Evolutionary conservation across 1,140 invertebrate species (phyloP).

Genomic region (Agrilus planipennis): DNA sequence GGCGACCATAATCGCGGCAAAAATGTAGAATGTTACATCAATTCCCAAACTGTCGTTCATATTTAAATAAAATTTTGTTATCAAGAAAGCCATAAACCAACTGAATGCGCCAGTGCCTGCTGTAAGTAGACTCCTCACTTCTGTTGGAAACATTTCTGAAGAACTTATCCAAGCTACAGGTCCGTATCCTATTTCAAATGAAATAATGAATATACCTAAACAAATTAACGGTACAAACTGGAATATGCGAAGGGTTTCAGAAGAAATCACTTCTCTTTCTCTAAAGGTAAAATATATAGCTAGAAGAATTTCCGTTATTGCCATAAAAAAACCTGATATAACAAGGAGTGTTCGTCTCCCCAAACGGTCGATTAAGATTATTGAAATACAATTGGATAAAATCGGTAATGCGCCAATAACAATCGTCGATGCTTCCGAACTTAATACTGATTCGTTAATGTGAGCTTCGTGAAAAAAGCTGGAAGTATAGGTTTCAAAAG

Average conservation of each 20-base stretch:
- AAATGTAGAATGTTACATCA: constrained; percentile 49
- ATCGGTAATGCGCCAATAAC: constrained; percentile 65
- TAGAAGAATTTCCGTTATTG: constrained; percentile 46
- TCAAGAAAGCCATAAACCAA: constrained; percentile 68
- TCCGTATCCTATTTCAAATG: constrained; percentile 69
- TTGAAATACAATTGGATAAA: constrained; percentile 48
- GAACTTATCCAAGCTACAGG: constrained; percentile 71
- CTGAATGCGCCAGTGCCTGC: constrained; percentile 67
- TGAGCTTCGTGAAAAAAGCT: constrained; percentile 34
- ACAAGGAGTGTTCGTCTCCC: constrained; percentile 59
- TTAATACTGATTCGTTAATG: constrained; percentile 33
- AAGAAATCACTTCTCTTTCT: constrained; percentile 26
- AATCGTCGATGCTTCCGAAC: constrained; percentile 48
- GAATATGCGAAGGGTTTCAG: constrained; percentile 14
- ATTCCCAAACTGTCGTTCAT: constrained; percentile 37
- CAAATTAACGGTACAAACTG: constrained; percentile 58
- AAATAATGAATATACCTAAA: constrained; percentile 62
- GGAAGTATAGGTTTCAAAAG: constrained; percentile 49
- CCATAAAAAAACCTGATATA: constrained; percentile 52
- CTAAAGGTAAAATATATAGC: constrained; percentile 52
- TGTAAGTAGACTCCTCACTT: constrained; percentile 62
- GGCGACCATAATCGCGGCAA: constrained; percentile 47
- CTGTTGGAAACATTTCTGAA: constrained; percentile 61
- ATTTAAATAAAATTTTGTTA: constrained; percentile 59
- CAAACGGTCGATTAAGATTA: constrained; percentile 50